A percentile compares a stretch with the other conserved stretches of the same genome.
Evolutionary conservation across 1,140 invertebrate genomes (phyloP).

Genomic region (Battus philenor): DNA sequence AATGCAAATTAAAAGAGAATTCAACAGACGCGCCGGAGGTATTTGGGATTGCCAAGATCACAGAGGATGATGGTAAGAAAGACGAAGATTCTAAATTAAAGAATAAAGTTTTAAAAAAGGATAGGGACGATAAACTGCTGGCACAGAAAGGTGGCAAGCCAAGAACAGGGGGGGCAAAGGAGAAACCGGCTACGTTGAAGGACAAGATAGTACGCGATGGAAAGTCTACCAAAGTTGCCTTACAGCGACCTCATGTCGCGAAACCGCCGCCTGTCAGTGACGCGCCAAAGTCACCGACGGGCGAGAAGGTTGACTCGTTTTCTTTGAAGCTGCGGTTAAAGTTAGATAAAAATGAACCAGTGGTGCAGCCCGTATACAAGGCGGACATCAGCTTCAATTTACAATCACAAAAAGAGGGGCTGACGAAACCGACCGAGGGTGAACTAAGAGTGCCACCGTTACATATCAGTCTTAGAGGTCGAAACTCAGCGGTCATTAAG

Average conservation of each 20-base stretch:
- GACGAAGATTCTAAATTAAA: slow-evolving; percentile 53
- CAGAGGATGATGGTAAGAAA: slow-evolving; percentile 45
- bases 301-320: slow-evolving; percentile 73
- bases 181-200: slow-evolving; percentile 57
- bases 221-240: slow-evolving; percentile 59
- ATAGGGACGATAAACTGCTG: slow-evolving; percentile 51
- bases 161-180: slow-evolving; percentile 49
- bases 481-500: slow-evolving; percentile 92
- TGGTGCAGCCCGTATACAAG: slow-evolving; percentile 85
- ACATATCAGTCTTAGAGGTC: slow-evolving; percentile 90
- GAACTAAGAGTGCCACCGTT: slow-evolving; percentile 91
- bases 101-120: slow-evolving; percentile 67
- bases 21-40: slow-evolving; percentile 42
- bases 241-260: slow-evolving; percentile 43
- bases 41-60: slow-evolving; percentile 51
- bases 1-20: slow-evolving; percentile 52
- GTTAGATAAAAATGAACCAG: slow-evolving; percentile 87
- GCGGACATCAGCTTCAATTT: slow-evolving; percentile 85
- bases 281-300: slow-evolving; percentile 54
- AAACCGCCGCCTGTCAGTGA: slow-evolving; percentile 64
- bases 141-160: slow-evolving; percentile 58
- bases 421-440: slow-evolving; percentile 49
- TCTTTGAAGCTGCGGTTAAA: slow-evolving; percentile 91
- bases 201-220: slow-evolving; percentile 60
- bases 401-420: slow-evolving; percentile 38